These are phyloP conservation scores for Nomada ruficornis DNA, from an alignment of 2,888 invertebrate species.

Conservation along the genomic window DNA sequence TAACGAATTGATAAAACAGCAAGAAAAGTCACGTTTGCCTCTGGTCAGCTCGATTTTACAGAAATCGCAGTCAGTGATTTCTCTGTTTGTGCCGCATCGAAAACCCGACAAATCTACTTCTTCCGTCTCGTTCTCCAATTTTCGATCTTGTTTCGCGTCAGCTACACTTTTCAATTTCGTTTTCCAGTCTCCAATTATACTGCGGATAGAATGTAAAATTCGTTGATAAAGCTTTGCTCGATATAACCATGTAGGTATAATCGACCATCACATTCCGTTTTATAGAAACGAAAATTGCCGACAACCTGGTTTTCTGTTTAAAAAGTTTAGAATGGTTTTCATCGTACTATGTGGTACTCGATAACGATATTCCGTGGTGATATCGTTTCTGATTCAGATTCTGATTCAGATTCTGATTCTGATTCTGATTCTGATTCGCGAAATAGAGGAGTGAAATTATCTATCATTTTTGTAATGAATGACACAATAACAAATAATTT, in stretches of 20 bases:
- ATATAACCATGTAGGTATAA: conserved; percentile 30
- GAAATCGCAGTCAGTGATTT: conserved; percentile 9
- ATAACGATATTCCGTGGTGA: background rate
- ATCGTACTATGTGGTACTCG: conserved; percentile 5
- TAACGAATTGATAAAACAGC: conserved; percentile 14
- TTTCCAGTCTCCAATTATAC: conserved; percentile 36
- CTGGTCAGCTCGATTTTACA: background rate
- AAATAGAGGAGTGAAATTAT: background rate
- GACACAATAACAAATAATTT: no score
- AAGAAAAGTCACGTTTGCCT: background rate
- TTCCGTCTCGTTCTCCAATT: conserved; percentile 36
- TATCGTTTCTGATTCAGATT: no score
- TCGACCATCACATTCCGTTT: conserved; percentile 17
- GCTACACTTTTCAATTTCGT: conserved; percentile 9
- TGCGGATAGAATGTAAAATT: conserved; percentile 32
- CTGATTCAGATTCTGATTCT: no score
- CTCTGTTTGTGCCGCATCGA: conserved; percentile 7
- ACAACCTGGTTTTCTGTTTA: conserved; percentile 22
- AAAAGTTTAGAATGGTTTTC: background rate
- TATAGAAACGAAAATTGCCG: conserved; percentile 36
- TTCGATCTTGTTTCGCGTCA: conserved; percentile 31
- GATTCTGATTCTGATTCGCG: no score
- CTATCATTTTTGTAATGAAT: background rate
- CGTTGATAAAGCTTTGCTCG: conserved; percentile 12
- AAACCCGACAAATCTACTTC: background rate